These are phyloP conservation scores for Clarias batrachus DNA, from an alignment of 2,113 vertebrate species.

Conservation along the genomic window DNA sequence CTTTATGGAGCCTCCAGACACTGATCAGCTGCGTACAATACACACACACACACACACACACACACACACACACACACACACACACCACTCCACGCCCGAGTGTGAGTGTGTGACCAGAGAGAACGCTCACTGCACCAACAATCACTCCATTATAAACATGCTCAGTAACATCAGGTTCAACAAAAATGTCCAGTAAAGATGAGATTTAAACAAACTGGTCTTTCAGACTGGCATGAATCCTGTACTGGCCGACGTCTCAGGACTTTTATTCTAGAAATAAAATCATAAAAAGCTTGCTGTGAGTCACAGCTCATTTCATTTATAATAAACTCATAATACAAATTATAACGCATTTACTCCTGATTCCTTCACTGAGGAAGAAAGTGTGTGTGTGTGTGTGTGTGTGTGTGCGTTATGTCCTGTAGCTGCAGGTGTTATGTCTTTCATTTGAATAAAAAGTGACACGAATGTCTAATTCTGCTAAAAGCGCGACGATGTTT, in stretches of 20 bases:
- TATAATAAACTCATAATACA: not conserved
- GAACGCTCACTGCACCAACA: not conserved
- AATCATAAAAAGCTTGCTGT: not conserved
- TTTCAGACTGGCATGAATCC: not conserved
- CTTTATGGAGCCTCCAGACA: not conserved
- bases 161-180: not conserved
- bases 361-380: not conserved
- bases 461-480: not conserved
- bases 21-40: not conserved
- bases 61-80: not conserved
- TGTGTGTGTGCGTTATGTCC: not conserved
- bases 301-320: not conserved
- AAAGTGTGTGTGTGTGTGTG: not conserved
- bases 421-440: not conserved
- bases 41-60: not conserved
- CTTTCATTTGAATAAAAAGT: not conserved
- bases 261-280: not conserved
- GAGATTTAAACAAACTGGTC: too few species aligned
- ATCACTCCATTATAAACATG: not conserved
- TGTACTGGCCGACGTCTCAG: too few species aligned
- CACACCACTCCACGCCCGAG: too few species aligned
- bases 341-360: not conserved
- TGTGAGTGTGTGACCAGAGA: too few species aligned
- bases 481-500: not conserved
- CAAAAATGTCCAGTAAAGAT: not conserved